These are phyloP conservation scores for Limenitis camilla DNA, from an alignment of 2,888 invertebrate genomes.

Conservation along the genomic window DNA sequence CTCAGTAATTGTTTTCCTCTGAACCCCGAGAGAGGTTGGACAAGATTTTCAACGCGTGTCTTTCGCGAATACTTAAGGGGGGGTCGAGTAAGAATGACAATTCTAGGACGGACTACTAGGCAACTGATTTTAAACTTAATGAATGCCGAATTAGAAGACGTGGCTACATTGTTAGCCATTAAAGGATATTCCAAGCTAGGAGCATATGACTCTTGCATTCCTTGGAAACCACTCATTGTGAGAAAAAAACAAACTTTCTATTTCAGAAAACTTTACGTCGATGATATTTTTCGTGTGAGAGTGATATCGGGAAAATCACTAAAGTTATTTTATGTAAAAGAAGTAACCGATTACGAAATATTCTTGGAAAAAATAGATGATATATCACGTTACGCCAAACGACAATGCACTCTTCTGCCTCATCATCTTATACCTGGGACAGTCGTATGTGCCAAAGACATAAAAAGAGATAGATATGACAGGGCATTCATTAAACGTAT, in stretches of 20 bases:
- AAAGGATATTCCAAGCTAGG: constrained; percentile 27
- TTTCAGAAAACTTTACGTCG: constrained; percentile 22
- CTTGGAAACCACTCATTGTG: constrained; percentile 12
- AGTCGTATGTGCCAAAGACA: constrained; percentile 24
- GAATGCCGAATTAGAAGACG: constrained; percentile 33
- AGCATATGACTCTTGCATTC: constrained; percentile 14
- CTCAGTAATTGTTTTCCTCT: constrained; percentile 32
- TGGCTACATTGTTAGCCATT: constrained; percentile 32
- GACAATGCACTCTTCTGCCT: constrained; percentile 16
- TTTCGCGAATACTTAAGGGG: constrained; percentile 31
- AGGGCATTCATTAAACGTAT: constrained; percentile 29
- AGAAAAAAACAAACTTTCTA: constrained; percentile 21
- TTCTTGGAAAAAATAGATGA: constrained; percentile 25
- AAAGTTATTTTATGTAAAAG: constrained; percentile 31
- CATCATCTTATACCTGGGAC: constrained; percentile 25
- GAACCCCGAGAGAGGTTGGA: constrained; percentile 14
- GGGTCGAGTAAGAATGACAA: constrained; percentile 28
- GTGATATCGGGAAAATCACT: constrained; percentile 28
- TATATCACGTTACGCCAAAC: constrained; percentile 24
- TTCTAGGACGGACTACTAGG: constrained; percentile 23
- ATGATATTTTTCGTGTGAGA: constrained; percentile 27
- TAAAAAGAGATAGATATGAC: constrained; percentile 26
- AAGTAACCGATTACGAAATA: constrained; percentile 26
- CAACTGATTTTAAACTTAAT: constrained; percentile 27
- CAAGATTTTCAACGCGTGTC: constrained; percentile 23